Base-by-base conservation (phyloP, 1,140 invertebrate species). In the Pogonognathellus flavescens region DNA sequence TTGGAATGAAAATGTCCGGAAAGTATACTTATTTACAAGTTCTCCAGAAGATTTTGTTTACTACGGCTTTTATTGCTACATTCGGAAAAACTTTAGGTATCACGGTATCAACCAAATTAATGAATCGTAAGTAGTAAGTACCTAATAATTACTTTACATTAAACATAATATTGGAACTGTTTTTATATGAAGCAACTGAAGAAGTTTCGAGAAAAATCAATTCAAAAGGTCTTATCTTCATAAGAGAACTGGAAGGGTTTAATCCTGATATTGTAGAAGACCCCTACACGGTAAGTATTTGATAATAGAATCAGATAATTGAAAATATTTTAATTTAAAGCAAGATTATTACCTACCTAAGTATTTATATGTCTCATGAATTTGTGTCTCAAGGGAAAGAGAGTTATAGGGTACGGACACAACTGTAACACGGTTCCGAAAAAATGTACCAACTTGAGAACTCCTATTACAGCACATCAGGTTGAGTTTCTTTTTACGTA, bases 381-480 rank as follows among this genome's bases (percentile, higher is more conserved):
- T 3, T 57, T 66, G 3, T 66, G 0, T 25, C 6, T 66, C 8
- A 53, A 50, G 76, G 76, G 76, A 8, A 14, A 41, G 4, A 18
- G 16, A 22, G n/a, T 80, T 6, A 55, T 80, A 16, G 76, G 76
- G 0, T 80, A 80, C 11, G 76, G 76, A 20, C 76, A 80, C 76
- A 55, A 80, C n/a, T 80, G 76, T 22, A 52, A 52, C 9, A 50
- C 20, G 22, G 76, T 5, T 3, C 1, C 16, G n/a, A 80, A 55
- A 80, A 80, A 80, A 20, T 80, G 76, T 8, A n/a, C 41, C n/a
- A 52, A 80, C n/a, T n/a, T 80, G 49, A 49, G 14, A 18, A 31
- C 41, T 11, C 76, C 76, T 4, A 80, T 80, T 1, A 80, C 76
- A 14, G 76, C 16, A 11, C 76, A 80, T 14, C 41, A 52, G n/a